Percentiles rank a stretch among this genome's conserved stretches.
phyloP scores from a whole-genome alignment of 1,140 invertebrate genomes.

The Cherax quadricarinatus region DNA sequence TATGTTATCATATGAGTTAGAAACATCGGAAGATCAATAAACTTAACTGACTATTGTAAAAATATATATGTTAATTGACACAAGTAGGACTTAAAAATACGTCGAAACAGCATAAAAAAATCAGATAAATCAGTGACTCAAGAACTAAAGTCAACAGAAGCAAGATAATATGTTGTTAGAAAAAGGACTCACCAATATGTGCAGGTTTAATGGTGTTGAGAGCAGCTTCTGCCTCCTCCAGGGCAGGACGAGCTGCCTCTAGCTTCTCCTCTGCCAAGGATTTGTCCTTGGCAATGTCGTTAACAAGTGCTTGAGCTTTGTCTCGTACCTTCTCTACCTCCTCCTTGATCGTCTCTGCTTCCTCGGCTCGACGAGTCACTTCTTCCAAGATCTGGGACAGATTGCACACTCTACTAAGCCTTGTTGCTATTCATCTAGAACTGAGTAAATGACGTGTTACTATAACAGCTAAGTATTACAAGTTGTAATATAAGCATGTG shows the following conservation, averaged over 20 bases:
- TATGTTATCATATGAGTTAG: no score
- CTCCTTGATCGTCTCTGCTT: constrained; percentile 96
- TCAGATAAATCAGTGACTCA: no score
- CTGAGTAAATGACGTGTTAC: neutral
- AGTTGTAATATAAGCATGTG: no score
- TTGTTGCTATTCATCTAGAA: neutral
- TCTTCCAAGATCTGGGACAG: constrained; percentile 83
- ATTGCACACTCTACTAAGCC: neutral
- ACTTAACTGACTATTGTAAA: no score
- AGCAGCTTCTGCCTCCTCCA: constrained; percentile 96
- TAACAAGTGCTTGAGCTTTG: constrained; percentile 93
- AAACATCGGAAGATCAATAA: no score
- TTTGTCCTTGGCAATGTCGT: constrained; percentile 94
- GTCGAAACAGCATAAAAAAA: no score
- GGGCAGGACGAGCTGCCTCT: constrained; percentile 92
- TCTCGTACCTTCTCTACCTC: constrained; percentile 97
- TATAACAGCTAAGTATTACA: no score
- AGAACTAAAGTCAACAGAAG: no score
- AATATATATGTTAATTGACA: no score
- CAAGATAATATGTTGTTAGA: no score
- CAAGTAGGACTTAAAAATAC: no score
- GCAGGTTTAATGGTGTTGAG: constrained; percentile 97
- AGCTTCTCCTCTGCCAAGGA: constrained; percentile 92
- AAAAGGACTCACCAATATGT: constrained; percentile 83
- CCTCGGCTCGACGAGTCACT: constrained; percentile 93